phyloP scores from a whole-genome alignment of 2,113 vertebrate species.

The Rostratula benghalensis region DNA sequence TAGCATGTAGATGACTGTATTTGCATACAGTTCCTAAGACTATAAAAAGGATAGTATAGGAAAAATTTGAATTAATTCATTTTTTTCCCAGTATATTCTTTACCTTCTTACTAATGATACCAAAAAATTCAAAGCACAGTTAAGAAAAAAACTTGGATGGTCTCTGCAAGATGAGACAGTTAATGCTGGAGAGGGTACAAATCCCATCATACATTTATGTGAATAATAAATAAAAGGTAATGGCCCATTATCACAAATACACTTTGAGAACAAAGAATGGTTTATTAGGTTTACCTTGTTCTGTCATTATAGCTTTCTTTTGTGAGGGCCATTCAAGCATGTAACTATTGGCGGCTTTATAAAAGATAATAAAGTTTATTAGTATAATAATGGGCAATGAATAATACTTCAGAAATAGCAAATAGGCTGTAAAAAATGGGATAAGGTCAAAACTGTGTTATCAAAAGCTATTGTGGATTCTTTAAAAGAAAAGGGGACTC shows the following conservation, averaged over 20 bases:
- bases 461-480: neutral
- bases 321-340: slow-evolving; percentile 50
- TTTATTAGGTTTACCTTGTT: slow-evolving; percentile 73
- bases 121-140: neutral
- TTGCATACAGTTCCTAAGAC: neutral
- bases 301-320: slow-evolving; percentile 53
- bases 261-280: slow-evolving; percentile 64
- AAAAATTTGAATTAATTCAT: neutral
- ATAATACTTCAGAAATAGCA: slow-evolving; percentile 47
- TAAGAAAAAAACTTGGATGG: neutral
- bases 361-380: slow-evolving; percentile 74
- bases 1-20: neutral
- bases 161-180: neutral
- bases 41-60: neutral
- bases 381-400: slow-evolving; percentile 60
- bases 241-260: slow-evolving; percentile 48
- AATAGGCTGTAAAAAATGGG: slow-evolving; percentile 25
- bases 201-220: slow-evolving; percentile 47
- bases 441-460: slow-evolving; percentile 46
- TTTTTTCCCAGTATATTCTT: neutral
- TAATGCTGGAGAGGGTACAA: neutral
- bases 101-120: neutral
- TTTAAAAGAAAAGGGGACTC: neutral
- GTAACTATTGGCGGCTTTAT: slow-evolving; percentile 41
- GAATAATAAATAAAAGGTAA: slow-evolving; percentile 72